Evolutionary conservation across 23 tunicate genomes (phyloP), one percentile per base, ranked within the genome.

Genomic region (Oikopleura vanhoeffeni): DNA sequence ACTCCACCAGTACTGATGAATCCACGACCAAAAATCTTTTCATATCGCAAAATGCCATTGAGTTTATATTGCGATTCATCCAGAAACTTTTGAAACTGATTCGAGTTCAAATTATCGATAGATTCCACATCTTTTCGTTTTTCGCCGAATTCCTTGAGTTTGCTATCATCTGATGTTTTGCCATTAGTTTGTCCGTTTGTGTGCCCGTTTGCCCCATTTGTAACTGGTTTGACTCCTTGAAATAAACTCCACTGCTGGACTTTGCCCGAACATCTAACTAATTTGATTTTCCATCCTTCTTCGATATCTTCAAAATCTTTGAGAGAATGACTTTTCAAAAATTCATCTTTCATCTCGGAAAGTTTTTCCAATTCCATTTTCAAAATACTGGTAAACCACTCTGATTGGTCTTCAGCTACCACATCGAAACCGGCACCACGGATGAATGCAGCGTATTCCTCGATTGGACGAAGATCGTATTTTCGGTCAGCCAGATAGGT

Each of bases 11-110:
- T 71, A 32, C 32, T 13, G 35, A 71, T 71, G 79, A 71, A 71
- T 2, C 79, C 79, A 2, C 79, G 27, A n/a, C 79, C 79, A n/a
- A 71, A 71, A 34, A 71, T 71, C 35, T 71, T 71, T 71, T 71
- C 79, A 34, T 71, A 71, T 71, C 79, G 79, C 33, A 71, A n/a
- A 71, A 71, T 71, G 27, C 79, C 79, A 71, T 71, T 71, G 32
- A 71, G 79, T 71, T 71, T 71, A 34, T 71, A 71, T 71, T 71
- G 79, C 79, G 79, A 71, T 2, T 71, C 33, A 71, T 71, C 79
- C 27, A 71, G 35, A 32, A 71, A 71, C 2, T 71, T 38, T n/a
- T 71, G 79, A 71, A 71, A 71, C 32, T 71, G 79, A 24, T 71
- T 38, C 34, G 79, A 71, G 79, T 71, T 30, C 4, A 13, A 2